phyloP scores from a whole-genome alignment of 2,888 invertebrate species.

The Spatulosminthurus flaviceps region DNA sequence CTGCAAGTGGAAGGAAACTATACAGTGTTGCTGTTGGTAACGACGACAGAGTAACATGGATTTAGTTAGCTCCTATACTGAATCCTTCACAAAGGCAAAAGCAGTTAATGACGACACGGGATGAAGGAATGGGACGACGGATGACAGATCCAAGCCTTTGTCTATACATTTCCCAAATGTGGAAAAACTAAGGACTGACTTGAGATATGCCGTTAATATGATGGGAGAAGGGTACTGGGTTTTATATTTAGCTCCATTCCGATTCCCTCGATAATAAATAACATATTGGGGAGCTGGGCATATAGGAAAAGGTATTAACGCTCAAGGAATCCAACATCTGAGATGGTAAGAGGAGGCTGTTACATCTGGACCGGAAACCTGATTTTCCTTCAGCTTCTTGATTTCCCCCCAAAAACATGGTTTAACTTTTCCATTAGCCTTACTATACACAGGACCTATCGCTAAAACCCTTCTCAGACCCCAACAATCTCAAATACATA shows the following conservation, averaged over 20 bases:
- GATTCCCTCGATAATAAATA: too few relatives aligned
- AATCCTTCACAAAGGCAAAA: background rate
- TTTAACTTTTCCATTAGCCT: constrained; percentile 18
- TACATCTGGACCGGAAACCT: constrained; percentile 63
- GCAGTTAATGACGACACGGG: constrained; percentile 27
- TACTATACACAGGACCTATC: background rate
- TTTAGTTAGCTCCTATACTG: too few relatives aligned
- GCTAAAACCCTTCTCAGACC: too few relatives aligned
- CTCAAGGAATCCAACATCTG: constrained; percentile 44
- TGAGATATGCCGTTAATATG: background rate
- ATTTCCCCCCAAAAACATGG: constrained; percentile 59
- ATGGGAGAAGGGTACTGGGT: too few relatives aligned
- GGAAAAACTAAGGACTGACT: background rate
- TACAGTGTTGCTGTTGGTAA: constrained; percentile 26
- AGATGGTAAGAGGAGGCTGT: constrained; percentile 18
- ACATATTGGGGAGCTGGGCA: background rate
- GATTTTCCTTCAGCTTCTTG: constrained; percentile 61
- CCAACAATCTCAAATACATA: too few relatives aligned
- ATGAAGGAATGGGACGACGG: constrained; percentile 29
- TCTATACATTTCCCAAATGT: background rate
- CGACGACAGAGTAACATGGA: background rate
- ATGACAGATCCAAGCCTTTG: constrained; percentile 32
- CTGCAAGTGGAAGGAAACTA: too few relatives aligned
- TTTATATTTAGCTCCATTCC: too few relatives aligned
- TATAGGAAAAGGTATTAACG: constrained; percentile 28